Conservation (phyloP, 2,888 invertebrate species). For the Tridacna crocea region DNA sequence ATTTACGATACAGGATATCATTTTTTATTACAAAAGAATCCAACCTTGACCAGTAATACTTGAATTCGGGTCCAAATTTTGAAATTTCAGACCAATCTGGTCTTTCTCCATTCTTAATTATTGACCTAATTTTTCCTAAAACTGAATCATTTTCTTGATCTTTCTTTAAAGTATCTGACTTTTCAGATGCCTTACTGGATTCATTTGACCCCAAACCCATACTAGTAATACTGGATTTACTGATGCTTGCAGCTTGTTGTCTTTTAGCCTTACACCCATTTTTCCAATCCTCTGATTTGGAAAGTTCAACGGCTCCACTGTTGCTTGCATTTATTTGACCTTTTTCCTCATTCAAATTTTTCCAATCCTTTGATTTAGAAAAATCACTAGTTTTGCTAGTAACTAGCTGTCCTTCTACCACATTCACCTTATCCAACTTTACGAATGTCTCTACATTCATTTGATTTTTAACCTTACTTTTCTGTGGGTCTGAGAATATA, state of each 20-base stretch:
- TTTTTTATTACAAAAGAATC: slow-evolving; percentile 38
- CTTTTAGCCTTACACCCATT: background rate
- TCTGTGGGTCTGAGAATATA: too few relatives aligned
- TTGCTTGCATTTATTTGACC: too few relatives aligned
- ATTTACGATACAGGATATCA: slow-evolving; percentile 34
- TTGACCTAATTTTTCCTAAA: background rate
- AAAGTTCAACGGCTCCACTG: background rate
- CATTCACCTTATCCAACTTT: too few relatives aligned
- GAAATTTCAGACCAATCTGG: slow-evolving; percentile 37
- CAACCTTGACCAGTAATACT: slow-evolving; percentile 44
- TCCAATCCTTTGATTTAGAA: background rate
- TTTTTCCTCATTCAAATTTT: background rate
- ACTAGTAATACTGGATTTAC: background rate
- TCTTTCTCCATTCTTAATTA: background rate
- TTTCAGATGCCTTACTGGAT: background rate
- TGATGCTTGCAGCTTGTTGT: too few relatives aligned
- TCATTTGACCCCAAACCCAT: background rate
- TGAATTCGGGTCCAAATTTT: slow-evolving; percentile 16
- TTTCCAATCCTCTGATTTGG: background rate
- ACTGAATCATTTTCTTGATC: background rate
- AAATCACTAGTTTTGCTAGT: background rate
- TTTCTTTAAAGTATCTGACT: background rate
- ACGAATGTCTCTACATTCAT: too few relatives aligned
- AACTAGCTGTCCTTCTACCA: too few relatives aligned
- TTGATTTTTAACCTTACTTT: too few relatives aligned